phyloP scores from a whole-genome alignment of 2,113 vertebrate genomes.

The Scophthalmus maximus region DNA sequence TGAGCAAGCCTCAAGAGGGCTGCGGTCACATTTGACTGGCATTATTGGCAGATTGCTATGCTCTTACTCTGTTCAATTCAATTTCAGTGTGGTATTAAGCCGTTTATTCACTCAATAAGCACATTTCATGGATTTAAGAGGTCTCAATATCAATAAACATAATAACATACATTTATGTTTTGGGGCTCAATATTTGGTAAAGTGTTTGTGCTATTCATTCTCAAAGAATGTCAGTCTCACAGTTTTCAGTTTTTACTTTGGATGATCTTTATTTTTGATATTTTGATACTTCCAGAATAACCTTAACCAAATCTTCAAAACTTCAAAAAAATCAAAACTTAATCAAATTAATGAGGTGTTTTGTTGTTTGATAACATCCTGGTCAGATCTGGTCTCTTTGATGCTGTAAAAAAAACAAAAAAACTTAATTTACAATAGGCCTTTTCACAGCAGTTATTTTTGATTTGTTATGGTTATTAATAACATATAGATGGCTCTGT shows the following conservation, averaged over 20 bases:
- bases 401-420: no score
- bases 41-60: constrained; percentile 5
- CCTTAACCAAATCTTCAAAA: no score
- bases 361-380: not conserved
- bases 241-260: not conserved
- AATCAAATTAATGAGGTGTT: no score
- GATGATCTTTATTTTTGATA: not conserved
- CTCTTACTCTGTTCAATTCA: not conserved
- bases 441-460: not conserved
- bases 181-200: no score
- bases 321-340: no score
- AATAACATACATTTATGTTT: no score
- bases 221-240: not conserved
- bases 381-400: no score
- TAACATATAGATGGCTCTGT: not conserved
- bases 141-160: not conserved
- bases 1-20: constrained; percentile 1
- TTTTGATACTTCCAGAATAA: no score
- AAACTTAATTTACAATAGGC: not conserved
- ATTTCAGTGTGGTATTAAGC: constrained; percentile 6
- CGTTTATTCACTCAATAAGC: not conserved
- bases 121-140: not conserved
- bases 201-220: no score
- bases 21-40: constrained; percentile 18
- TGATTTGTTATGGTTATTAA: not conserved